Conservation (phyloP, 2,113 vertebrate species). For the Clarias macrocephalus region DNA sequence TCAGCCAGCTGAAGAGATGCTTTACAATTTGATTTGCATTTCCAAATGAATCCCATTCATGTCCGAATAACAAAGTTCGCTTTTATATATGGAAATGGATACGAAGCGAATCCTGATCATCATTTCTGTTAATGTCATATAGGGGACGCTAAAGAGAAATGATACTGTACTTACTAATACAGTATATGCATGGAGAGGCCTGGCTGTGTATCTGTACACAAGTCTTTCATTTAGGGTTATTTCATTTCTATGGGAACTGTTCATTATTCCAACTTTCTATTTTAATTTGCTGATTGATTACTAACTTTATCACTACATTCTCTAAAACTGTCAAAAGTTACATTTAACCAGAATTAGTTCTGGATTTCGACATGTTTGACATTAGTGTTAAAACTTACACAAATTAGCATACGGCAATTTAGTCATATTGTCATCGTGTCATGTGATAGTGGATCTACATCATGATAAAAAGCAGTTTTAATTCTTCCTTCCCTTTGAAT, state of each 20-base stretch:
- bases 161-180: neutral
- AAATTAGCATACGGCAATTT: neutral
- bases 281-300: conserved; percentile 49
- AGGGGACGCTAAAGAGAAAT: neutral
- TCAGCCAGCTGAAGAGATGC: conserved; percentile 16
- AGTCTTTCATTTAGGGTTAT: neutral
- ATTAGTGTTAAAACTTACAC: neutral
- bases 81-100: conserved; percentile 21
- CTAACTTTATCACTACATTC: neutral
- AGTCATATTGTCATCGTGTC: neutral
- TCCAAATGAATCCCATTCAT: conserved; percentile 21
- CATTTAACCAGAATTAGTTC: neutral
- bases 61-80: neutral
- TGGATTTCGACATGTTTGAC: neutral
- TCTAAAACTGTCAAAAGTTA: neutral
- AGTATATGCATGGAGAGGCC: conserved; percentile 55
- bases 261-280: conserved; percentile 52
- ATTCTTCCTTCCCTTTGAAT: neutral
- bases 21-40: conserved; percentile 35
- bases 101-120: neutral
- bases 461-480: neutral
- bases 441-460: neutral
- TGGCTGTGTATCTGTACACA: conserved; percentile 77
- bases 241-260: neutral
- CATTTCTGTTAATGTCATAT: neutral